These are phyloP conservation scores for Clarias magur DNA, from an alignment of 2,113 vertebrate species.

Conservation along the genomic window DNA sequence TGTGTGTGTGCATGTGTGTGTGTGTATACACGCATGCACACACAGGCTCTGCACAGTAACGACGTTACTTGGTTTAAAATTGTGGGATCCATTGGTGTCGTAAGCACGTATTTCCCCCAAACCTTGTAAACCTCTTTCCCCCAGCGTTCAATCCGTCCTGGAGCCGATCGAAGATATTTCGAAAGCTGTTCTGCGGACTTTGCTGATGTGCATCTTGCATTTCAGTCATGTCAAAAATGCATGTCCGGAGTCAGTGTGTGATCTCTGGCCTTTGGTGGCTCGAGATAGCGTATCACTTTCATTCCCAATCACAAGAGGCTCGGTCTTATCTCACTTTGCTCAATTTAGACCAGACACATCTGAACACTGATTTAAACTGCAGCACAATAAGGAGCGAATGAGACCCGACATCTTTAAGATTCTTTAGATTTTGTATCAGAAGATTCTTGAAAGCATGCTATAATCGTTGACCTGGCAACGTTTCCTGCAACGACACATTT, in stretches of 20 bases:
- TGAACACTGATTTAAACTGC: neutral
- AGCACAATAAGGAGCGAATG: neutral
- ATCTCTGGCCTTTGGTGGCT: neutral
- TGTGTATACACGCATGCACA: no score
- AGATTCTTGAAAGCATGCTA: no score
- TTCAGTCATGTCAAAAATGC: neutral
- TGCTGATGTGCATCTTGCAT: neutral
- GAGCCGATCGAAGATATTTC: neutral
- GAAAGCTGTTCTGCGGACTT: neutral
- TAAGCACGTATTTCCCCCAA: no score
- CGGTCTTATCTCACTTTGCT: neutral
- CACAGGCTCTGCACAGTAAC: no score
- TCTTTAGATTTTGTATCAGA: neutral
- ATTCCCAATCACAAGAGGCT: neutral
- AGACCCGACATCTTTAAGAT: neutral
- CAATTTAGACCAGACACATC: neutral
- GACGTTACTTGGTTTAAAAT: no score
- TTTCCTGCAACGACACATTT: neutral
- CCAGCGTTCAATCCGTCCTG: no score
- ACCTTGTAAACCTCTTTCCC: no score
- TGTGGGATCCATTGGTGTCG: no score
- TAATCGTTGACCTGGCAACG: neutral
- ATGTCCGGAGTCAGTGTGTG: neutral
- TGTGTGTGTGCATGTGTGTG: no score
- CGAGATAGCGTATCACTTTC: neutral